These are phyloP conservation scores for Chlorospingus flavigularis DNA, from an alignment of 2,797 vertebrate genomes.

Conservation along the genomic window DNA sequence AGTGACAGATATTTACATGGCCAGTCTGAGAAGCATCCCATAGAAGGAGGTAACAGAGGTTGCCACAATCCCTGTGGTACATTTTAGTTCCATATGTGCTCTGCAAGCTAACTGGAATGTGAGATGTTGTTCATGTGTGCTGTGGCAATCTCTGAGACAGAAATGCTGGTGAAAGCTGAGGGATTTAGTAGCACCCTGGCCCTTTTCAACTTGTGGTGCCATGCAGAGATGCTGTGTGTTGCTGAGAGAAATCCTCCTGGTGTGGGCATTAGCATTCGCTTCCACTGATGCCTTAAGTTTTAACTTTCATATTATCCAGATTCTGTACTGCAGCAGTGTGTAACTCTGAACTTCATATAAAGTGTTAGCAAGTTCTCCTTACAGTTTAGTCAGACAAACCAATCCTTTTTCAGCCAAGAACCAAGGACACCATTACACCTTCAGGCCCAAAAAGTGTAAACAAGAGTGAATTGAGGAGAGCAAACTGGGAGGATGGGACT, in stretches of 20 bases:
- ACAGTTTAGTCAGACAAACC: neutral
- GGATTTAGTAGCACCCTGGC: neutral
- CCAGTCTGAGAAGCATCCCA: neutral
- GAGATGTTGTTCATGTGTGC: neutral
- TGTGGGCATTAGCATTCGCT: neutral
- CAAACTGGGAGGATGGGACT: neutral
- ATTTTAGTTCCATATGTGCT: neutral
- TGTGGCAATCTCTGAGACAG: neutral
- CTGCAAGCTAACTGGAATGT: neutral
- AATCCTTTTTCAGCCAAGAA: neutral
- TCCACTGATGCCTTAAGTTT: neutral
- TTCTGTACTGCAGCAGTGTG: neutral
- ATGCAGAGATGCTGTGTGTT: neutral
- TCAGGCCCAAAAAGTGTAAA: neutral
- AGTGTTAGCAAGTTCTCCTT: neutral
- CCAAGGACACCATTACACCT: rapidly evolving
- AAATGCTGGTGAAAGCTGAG: neutral
- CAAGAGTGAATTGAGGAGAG: rapidly evolving
- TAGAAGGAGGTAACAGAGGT: neutral
- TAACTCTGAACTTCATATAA: neutral
- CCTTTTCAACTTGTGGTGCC: neutral
- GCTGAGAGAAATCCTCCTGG: neutral
- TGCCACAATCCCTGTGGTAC: neutral
- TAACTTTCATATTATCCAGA: neutral
- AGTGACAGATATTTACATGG: neutral